phyloP scores from a whole-genome alignment of 2,888 invertebrate genomes.

The Thyatira batis region DNA sequence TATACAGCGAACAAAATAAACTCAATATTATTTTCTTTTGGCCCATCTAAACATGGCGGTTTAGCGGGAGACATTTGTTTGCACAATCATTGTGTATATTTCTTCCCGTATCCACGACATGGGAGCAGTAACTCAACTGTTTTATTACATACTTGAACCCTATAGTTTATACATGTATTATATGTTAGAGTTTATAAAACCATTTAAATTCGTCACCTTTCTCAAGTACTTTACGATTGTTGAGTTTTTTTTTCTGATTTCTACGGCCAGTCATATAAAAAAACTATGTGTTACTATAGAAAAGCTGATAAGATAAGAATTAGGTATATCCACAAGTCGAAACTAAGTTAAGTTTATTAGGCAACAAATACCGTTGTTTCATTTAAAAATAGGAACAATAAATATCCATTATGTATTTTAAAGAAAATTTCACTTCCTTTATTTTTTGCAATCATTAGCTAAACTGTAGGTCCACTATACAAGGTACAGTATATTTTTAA shows the following conservation, averaged over 20 bases:
- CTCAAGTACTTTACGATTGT: not conserved
- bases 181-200: not conserved
- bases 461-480: no score
- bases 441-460: no score
- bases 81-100: slow-evolving; percentile 58
- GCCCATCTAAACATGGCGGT: slow-evolving; percentile 46
- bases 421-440: no score
- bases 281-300: no score
- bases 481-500: not conserved
- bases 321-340: no score
- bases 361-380: no score
- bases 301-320: no score
- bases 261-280: no score
- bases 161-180: not conserved
- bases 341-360: no score
- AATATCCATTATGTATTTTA: no score
- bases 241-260: not conserved
- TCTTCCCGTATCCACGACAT: slow-evolving; percentile 44
- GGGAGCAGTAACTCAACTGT: not conserved
- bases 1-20: slow-evolving; percentile 53
- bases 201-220: not conserved
- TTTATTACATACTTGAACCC: not conserved
- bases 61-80: slow-evolving; percentile 57
- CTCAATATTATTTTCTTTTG: slow-evolving; percentile 46
- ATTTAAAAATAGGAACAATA: no score